Base-by-base conservation (phyloP, 2,113 vertebrate genomes). In the Mobula birostris region DNA sequence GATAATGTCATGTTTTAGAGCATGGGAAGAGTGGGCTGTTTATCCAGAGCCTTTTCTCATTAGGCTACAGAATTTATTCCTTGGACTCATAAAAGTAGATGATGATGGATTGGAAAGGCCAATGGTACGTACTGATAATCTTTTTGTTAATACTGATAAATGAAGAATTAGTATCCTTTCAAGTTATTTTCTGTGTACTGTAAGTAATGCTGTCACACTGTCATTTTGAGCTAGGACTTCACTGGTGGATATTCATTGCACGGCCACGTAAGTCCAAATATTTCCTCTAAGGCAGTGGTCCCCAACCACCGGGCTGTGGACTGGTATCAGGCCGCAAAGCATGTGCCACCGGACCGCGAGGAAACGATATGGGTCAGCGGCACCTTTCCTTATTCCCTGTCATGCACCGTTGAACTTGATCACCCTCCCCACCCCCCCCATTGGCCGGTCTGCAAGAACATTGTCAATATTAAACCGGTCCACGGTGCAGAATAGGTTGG, bases 11-110 rank as follows among this genome's bases (percentile, higher is more conserved):
- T 97, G 97, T 94, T 97, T 97, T 94, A 94, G 97, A 90, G 97
- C 97, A 1, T 97, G 97, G 97, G 97, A 97, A 68, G 97, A 97
- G 95, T 97, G 97, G 97, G 97, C 97, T 94, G 96, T 97, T 91
- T 97, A 97, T 94, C 97, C 97, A 0, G 96, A 97, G 94, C 95
- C 96, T 94, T 97, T 96, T 95, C 96, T 97, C 78, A 97, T 97
- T 95, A 97, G 96, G 95, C 96, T 97, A 72, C 97, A 97, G 94
- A 97, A 97, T 94, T 96, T 97, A 95, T 97, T 97, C 94, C 96
- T 97, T 94, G 97, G 97, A 91, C 96, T 96, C 8, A 94, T 96
- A 80, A 97, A 97, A 95, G 95, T 95, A 3, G 97, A 94, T 58
- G 96, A 97, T 94, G 97, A 97, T 94, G 29, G 94, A 40, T 94